Evolutionary conservation across 2,113 vertebrate genomes (phyloP).

Genomic region (Neolamprologus fasciatus): DNA sequence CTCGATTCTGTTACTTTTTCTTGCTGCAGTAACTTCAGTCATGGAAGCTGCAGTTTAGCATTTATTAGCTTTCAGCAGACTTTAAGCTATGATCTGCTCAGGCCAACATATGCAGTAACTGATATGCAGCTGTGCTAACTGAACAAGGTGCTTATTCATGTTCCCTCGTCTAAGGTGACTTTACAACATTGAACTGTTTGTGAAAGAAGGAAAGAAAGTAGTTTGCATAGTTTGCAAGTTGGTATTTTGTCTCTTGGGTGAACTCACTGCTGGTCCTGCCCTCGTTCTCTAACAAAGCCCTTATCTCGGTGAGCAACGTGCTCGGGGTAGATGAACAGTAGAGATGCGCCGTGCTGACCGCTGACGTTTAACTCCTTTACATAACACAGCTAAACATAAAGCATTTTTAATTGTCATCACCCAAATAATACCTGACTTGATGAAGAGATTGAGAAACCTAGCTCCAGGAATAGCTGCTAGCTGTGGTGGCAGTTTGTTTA

Average conservation of each 20-base stretch:
- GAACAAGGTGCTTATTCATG: rapidly evolving
- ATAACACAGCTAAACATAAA: neutral
- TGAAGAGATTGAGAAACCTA: rapidly evolving
- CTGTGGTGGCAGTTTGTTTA: neutral
- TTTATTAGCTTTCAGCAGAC: neutral
- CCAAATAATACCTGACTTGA: neutral
- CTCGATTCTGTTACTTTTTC: neutral
- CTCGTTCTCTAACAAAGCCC: neutral
- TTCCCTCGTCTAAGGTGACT: neutral
- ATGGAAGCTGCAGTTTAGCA: neutral
- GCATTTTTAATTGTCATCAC: neutral
- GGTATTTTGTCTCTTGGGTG: neutral
- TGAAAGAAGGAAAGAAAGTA: neutral
- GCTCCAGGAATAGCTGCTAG: rapidly evolving
- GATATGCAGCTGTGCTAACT: neutral
- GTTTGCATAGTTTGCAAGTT: neutral
- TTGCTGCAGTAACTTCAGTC: neutral
- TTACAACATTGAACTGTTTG: neutral
- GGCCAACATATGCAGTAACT: too few species aligned
- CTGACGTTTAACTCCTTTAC: neutral
- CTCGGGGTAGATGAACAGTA: neutral
- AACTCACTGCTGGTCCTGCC: neutral
- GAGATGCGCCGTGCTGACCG: neutral
- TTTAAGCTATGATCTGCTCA: neutral
- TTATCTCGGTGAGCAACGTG: too few species aligned